Evolutionary conservation across 37 sponge, comb jelly and placozoan genomes (phyloP), one percentile per base, ranked within the genome.

Genomic region (Geodia barretti): DNA sequence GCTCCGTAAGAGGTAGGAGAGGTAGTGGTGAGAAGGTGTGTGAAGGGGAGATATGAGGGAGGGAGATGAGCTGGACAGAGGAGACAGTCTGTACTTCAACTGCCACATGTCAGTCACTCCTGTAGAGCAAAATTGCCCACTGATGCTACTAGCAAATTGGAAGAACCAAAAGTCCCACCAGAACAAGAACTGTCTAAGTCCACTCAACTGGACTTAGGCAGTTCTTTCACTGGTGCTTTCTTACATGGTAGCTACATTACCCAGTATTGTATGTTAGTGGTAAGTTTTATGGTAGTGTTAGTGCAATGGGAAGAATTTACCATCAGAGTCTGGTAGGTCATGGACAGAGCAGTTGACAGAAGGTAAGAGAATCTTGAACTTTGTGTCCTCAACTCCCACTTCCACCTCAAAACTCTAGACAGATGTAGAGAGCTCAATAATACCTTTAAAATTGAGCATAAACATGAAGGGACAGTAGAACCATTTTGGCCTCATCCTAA

Each of bases 101-200:
- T 78, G 84, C 86, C 93, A 92, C 93, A 92, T 92, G 36, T 87
- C 77, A 8, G 93, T 85, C 19, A 92, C 93, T 31, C 93, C 93
- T 92, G 79, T 25, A n/a, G 24, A 58, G 23, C 31, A 62, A n/a
- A n/a, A n/a, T n/a, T n/a, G n/a, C n/a, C n/a, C n/a, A n/a, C n/a
- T n/a, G n/a, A n/a, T n/a, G n/a, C n/a, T n/a, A n/a, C n/a, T n/a
- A n/a, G n/a, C n/a, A n/a, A n/a, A n/a, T n/a, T n/a, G n/a, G n/a
- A n/a, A n/a, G n/a, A n/a, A n/a, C n/a, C n/a, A n/a, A n/a, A n/a
- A n/a, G n/a, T n/a, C n/a, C n/a, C n/a, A n/a, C n/a, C n/a, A n/a
- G n/a, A n/a, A n/a, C n/a, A n/a, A n/a, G n/a, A n/a, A n/a, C n/a
- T n/a, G n/a, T n/a, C n/a, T n/a, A n/a, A n/a, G n/a, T n/a, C n/a